Percentiles rank a stretch among this genome's conserved stretches.
phyloP scores from a whole-genome alignment of 1,140 invertebrate genomes.

The Lucilia cuprina region DNA sequence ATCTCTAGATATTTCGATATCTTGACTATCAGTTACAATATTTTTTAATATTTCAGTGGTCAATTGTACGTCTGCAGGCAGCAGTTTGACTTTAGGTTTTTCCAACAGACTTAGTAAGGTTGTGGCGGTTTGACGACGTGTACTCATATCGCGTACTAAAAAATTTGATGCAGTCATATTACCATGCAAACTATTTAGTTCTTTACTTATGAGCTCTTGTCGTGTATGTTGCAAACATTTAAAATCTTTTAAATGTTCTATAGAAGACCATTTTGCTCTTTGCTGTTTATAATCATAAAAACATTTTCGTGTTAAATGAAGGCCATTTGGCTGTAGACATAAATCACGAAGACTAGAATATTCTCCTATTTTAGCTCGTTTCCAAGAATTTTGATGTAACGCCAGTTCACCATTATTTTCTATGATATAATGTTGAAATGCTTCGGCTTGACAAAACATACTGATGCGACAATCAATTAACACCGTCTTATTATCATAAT shows the following conservation, averaged over 20 bases:
- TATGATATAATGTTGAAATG: conserved; percentile 37
- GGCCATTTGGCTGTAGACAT: conserved; percentile 48
- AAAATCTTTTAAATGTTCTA: conserved; percentile 39
- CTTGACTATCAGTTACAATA: conserved; percentile 39
- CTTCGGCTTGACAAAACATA: conserved; percentile 34
- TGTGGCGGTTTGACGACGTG: conserved; percentile 33
- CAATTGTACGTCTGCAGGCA: conserved; percentile 48
- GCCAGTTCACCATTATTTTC: not conserved
- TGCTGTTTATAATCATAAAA: not conserved
- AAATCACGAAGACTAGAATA: conserved; percentile 45
- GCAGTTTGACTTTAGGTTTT: conserved; percentile 38
- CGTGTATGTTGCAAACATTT: conserved; percentile 38
- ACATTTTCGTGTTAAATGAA: conserved; percentile 52
- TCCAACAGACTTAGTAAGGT: conserved; percentile 44
- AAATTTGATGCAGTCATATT: conserved; percentile 21
- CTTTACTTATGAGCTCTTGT: conserved; percentile 41
- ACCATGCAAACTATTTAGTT: conserved; percentile 46
- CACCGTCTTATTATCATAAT: not conserved
- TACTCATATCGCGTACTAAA: not conserved
- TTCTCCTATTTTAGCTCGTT: conserved; percentile 46
- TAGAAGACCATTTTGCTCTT: conserved; percentile 41
- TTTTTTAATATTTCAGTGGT: conserved; percentile 45
- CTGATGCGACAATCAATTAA: not conserved
- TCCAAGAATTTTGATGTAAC: conserved; percentile 46
- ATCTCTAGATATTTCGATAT: conserved; percentile 43